phyloP scores from a whole-genome alignment of 2,113 vertebrate genomes.

The Ceyx margarethae region DNA sequence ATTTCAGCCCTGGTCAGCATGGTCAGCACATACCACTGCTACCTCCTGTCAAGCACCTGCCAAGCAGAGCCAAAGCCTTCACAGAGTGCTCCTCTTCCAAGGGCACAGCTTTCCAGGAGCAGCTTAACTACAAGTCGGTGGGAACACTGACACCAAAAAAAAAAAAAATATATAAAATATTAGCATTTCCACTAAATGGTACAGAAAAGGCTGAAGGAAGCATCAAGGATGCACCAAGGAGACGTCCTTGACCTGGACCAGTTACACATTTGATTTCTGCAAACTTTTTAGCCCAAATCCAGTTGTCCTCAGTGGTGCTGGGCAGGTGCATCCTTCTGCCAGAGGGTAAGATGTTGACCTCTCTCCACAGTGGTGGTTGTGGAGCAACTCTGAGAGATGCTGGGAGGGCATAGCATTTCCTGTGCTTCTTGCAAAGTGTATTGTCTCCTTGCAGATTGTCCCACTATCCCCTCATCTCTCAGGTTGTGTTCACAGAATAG shows the following conservation, averaged over 20 bases:
- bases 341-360: background rate
- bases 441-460: background rate
- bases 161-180: background rate
- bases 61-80: background rate
- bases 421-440: background rate
- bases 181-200: background rate
- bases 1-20: background rate
- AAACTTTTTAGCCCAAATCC: background rate
- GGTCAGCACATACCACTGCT: rapidly evolving
- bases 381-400: background rate
- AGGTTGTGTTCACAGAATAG: rapidly evolving
- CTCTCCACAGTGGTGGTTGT: rapidly evolving
- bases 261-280: background rate
- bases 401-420: background rate
- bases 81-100: background rate
- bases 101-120: background rate
- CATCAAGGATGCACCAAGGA: rapidly evolving
- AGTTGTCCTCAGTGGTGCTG: background rate
- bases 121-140: rapidly evolving
- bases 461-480: background rate
- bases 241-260: rapidly evolving
- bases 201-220: background rate
- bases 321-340: background rate
- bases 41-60: background rate
- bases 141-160: background rate